Evolutionary conservation across 2,113 vertebrate species (phyloP).

Genomic region (Lepisosteus osseus): DNA sequence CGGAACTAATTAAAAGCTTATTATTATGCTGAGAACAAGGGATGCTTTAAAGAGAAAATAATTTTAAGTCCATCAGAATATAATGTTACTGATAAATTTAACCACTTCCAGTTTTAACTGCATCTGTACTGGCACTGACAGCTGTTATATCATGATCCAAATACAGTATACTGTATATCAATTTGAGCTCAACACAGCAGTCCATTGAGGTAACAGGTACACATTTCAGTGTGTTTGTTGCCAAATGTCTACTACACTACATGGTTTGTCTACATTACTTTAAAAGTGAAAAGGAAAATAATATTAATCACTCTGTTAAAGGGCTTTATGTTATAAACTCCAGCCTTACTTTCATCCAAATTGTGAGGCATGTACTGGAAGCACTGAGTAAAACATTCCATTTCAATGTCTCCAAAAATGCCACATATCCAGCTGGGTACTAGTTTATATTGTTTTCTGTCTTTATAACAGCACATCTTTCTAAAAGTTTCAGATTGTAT

Average conservation of each 20-base stretch:
- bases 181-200: constrained; percentile 2
- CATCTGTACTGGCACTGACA: not conserved
- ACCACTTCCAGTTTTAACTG: constrained; percentile 6
- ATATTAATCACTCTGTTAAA: not conserved
- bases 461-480: not conserved
- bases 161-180: not conserved
- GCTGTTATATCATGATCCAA: not conserved
- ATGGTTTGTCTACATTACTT: not conserved
- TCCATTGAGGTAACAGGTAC: constrained; percentile 7
- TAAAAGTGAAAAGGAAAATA: not conserved
- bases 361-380: not conserved
- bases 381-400: not conserved
- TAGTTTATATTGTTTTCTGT: not conserved
- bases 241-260: not conserved
- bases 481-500: not conserved
- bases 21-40: not conserved
- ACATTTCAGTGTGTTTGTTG: not conserved
- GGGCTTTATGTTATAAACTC: not conserved
- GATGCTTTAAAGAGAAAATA: not conserved
- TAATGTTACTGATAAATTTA: constrained; percentile 1
- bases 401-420: not conserved
- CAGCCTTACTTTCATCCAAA: not conserved
- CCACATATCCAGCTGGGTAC: not conserved
- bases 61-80: not conserved
- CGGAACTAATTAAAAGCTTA: not conserved